Conservation (phyloP, 2,888 invertebrate species). For the Folsomia manolachei region DNA sequence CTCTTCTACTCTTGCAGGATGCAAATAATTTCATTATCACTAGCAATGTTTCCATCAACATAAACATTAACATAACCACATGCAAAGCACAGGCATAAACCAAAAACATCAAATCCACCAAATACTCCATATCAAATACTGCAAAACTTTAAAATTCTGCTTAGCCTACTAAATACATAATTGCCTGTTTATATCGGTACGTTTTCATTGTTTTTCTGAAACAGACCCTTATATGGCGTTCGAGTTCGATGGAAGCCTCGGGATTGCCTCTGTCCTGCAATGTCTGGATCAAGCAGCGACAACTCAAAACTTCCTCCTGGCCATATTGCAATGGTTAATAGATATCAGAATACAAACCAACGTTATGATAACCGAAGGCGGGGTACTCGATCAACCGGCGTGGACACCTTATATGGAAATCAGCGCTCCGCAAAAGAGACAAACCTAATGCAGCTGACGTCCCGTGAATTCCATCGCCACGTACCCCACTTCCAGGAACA, state of each 20-base stretch:
- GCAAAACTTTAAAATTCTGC: too few species aligned
- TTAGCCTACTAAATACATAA: too few species aligned
- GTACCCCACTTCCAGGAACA: not conserved
- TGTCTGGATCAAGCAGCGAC: not conserved
- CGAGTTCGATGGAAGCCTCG: conserved; percentile 2
- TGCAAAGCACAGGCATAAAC: too few species aligned
- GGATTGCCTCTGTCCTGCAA: conserved; percentile 1
- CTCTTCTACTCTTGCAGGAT: too few species aligned
- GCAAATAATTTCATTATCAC: too few species aligned
- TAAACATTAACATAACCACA: too few species aligned
- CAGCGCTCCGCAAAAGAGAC: not conserved
- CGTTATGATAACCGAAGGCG: not conserved
- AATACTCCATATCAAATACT: too few species aligned
- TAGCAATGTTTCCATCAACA: too few species aligned
- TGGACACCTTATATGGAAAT: not conserved
- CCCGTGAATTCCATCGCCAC: not conserved
- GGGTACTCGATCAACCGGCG: not conserved
- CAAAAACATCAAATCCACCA: too few species aligned
- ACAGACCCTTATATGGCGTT: conserved; percentile 5
- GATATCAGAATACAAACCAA: not conserved
- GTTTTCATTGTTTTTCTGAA: not conserved
- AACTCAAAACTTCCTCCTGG: not conserved
- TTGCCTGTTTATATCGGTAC: too few species aligned
- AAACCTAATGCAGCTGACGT: not conserved
- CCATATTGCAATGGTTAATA: not conserved